Evolutionary conservation across 2,113 vertebrate species (phyloP).

Genomic region (Picathartes gymnocephalus): DNA sequence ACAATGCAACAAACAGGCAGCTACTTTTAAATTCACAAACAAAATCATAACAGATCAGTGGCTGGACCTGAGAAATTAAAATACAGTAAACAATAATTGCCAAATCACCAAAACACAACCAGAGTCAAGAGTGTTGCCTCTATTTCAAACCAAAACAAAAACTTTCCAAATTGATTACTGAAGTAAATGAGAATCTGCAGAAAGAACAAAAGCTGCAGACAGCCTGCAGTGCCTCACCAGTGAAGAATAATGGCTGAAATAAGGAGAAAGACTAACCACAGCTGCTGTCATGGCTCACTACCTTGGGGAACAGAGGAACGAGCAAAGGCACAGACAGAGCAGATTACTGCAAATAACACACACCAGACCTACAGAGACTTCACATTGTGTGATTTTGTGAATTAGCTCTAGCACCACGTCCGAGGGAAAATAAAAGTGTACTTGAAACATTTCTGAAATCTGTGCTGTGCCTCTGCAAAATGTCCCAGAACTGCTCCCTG

Average conservation of each 20-base stretch:
- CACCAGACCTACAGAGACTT: background rate
- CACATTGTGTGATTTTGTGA: background rate
- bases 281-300: background rate
- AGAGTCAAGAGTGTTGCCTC: background rate
- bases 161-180: background rate
- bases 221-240: background rate
- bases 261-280: background rate
- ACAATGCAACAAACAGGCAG: background rate
- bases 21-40: background rate
- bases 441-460: background rate
- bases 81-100: background rate
- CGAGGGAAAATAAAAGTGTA: conserved; percentile 31
- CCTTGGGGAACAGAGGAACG: background rate
- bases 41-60: background rate
- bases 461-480: background rate
- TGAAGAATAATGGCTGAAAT: background rate
- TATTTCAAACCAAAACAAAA: background rate
- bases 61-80: background rate
- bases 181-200: background rate
- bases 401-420: background rate
- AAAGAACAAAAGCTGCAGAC: background rate
- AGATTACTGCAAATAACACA: background rate
- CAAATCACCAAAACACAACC: background rate
- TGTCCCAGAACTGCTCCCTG: background rate
- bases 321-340: background rate